A percentile compares a stretch with the other conserved stretches of the same genome.
These are phyloP conservation scores for Okapia johnstoni DNA, from an alignment of 2,113 vertebrate species.

Conservation along the genomic window DNA sequence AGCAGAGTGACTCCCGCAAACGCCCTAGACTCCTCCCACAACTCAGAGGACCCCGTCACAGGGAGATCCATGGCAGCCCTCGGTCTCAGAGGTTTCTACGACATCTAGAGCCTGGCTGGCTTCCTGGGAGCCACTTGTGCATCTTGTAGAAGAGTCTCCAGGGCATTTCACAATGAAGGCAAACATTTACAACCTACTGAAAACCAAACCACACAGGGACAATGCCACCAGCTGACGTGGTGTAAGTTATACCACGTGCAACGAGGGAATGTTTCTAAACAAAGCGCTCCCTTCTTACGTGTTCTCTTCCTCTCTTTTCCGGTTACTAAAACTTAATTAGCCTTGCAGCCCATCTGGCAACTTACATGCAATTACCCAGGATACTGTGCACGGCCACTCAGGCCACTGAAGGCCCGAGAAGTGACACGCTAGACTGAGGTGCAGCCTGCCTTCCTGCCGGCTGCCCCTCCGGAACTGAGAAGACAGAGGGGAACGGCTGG, in stretches of 20 bases:
- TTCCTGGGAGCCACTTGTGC: background rate
- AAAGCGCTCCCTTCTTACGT: background rate
- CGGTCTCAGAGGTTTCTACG: background rate
- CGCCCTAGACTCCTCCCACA: background rate
- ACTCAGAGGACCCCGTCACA: accelerated
- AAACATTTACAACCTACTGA: accelerated
- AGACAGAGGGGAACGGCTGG: accelerated
- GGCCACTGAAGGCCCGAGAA: background rate
- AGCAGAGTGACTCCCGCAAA: no score
- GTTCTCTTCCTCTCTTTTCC: background rate
- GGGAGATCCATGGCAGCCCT: background rate
- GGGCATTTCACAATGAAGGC: background rate
- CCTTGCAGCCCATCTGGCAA: conserved; percentile 49
- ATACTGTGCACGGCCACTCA: background rate
- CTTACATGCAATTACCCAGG: conserved; percentile 25
- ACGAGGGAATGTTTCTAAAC: background rate
- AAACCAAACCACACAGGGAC: background rate
- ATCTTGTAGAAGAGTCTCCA: background rate
- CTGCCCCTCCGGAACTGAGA: background rate
- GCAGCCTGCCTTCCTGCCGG: background rate
- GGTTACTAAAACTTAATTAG: conserved; percentile 63
- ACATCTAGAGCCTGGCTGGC: background rate
- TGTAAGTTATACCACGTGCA: background rate
- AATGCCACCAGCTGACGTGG: accelerated
- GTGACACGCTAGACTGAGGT: accelerated